A percentile compares a stretch with the other conserved stretches of the same genome.
These are phyloP conservation scores for Oxygymnocypris stewartii DNA, from an alignment of 2,113 vertebrate genomes.

Conservation along the genomic window DNA sequence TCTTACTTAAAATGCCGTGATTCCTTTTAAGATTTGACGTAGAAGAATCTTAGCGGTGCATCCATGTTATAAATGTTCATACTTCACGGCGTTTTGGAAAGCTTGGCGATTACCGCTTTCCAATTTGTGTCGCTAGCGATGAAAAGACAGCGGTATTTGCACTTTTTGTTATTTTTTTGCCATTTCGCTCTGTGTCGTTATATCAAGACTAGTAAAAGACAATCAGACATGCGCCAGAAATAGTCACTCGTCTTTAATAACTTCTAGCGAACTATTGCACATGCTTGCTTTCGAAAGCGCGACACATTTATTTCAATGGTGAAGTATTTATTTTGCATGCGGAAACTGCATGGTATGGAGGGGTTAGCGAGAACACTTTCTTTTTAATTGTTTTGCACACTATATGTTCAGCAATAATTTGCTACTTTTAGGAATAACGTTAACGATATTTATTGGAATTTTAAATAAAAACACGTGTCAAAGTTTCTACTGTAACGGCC, in stretches of 20 bases:
- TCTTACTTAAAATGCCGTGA: constrained; percentile 62
- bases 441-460: constrained; percentile 53
- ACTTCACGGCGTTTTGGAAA: constrained; percentile 74
- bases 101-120: constrained; percentile 55
- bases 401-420: constrained; percentile 76
- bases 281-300: constrained; percentile 35
- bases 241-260: constrained; percentile 40
- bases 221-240: constrained; percentile 59
- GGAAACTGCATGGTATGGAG: constrained; percentile 55
- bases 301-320: constrained; percentile 49
- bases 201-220: constrained; percentile 54
- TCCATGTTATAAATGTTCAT: constrained; percentile 68
- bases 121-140: constrained; percentile 52
- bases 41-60: constrained; percentile 65
- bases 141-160: constrained; percentile 56
- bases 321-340: constrained; percentile 59
- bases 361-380: constrained; percentile 41
- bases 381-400: constrained; percentile 73
- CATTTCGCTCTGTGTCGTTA: neutral
- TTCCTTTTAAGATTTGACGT: constrained; percentile 58
- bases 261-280: constrained; percentile 44
- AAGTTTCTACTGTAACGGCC: constrained; percentile 64
- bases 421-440: constrained; percentile 56
- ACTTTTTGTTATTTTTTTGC: constrained; percentile 4
- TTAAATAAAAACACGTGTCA: constrained; percentile 54